Evolutionary conservation across 2,888 invertebrate genomes (phyloP), one percentile per base, ranked within the genome.

Genomic region (Taphrorychus bicolor): DNA sequence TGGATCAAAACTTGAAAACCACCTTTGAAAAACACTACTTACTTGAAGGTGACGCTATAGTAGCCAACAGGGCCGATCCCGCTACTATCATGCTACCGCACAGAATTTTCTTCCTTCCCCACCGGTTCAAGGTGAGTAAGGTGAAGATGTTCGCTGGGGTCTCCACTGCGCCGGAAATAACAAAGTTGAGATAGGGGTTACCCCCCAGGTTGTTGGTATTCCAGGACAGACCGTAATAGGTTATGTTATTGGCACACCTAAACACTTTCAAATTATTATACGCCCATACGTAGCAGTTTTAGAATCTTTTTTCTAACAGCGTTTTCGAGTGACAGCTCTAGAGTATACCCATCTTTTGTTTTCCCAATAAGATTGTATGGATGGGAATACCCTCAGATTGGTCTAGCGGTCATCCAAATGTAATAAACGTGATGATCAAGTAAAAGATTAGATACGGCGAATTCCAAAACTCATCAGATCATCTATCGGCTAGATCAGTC

Each of bases 171-270:
- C 91, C 92, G 5, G 89, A 88, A 72, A 92, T 86, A 3, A 89
- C 83, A 78, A 91, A 92, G 80, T 91, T 92, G n/a, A 91, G 74
- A 73, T 89, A 88, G 61, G 87, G 87, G 79, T 91, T 90, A 22
- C 89, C 91, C 5, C 89, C 90, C 58, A 92, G 85, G 76, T 87
- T 88, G 54, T 87, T 88, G 2, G 91, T 89, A 77, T 89, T 90
- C 88, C 92, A 89, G 0, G 91, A 91, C 5, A 93, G 81, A 0
- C 92, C 92, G 76, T 92, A 92, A 80, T 92, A 93, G 5, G 91
- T 89, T 66, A 89, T 89, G 74, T 90, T 91, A 76, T 89, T 91
- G 16, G 91, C 91, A 79, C 91, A 88, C 92, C 91, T 91, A 76
- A 86, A 56, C 22, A 48, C 7, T 3, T 7, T 14, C 45, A 14